These are phyloP conservation scores for Formicarius rufipectus DNA, from an alignment of 2,113 vertebrate species.

Conservation along the genomic window DNA sequence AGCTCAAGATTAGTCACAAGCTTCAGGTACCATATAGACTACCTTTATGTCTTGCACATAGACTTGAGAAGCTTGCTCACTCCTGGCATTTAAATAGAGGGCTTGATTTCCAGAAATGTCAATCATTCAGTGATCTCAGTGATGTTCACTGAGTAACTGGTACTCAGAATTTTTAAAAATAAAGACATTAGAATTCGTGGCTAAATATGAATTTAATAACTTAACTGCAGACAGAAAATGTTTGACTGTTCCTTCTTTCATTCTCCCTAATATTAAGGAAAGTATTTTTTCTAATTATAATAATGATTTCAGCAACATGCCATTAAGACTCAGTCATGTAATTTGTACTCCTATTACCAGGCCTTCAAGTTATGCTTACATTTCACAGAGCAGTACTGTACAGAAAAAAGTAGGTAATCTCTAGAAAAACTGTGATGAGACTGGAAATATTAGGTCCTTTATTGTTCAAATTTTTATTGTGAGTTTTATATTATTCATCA, in stretches of 20 bases:
- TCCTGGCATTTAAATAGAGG: neutral
- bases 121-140: neutral
- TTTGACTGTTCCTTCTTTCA: neutral
- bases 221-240: neutral
- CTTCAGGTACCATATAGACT: neutral
- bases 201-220: neutral
- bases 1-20: neutral
- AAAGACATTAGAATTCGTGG: neutral
- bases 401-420: neutral
- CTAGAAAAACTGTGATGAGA: neutral
- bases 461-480: neutral
- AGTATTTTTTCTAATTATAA: neutral
- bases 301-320: neutral
- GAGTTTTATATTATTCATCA: neutral
- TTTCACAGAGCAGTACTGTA: neutral
- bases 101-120: neutral
- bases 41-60: neutral
- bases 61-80: accelerated
- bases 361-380: neutral
- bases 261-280: neutral
- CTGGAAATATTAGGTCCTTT: neutral
- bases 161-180: neutral
- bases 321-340: neutral
- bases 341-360: neutral
- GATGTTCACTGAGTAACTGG: neutral